These are phyloP conservation scores for Aradophagus sp. DNA, from an alignment of 1,140 invertebrate genomes.

Conservation along the genomic window DNA sequence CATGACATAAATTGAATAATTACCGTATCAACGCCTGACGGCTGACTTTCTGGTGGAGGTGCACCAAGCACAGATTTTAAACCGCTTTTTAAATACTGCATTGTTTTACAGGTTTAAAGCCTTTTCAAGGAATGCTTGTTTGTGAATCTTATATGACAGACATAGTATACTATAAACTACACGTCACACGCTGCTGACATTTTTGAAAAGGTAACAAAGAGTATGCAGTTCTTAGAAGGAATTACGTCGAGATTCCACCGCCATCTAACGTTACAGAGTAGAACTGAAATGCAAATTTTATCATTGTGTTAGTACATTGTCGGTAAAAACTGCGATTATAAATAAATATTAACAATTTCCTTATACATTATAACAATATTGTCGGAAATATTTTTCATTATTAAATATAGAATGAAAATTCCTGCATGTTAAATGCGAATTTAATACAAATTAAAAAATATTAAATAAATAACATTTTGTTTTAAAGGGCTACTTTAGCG, in stretches of 20 bases:
- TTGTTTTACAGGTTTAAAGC: conserved; percentile 63
- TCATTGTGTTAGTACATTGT: no score
- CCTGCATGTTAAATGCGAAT: no score
- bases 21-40: conserved; percentile 90
- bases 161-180: conserved; percentile 51
- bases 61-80: conserved; percentile 92
- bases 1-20: conserved; percentile 44
- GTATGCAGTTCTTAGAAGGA: not conserved
- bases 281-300: no score
- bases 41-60: conserved; percentile 82
- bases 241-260: no score
- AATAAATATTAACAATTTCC: no score
- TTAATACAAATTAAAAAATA: no score
- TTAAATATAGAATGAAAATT: no score
- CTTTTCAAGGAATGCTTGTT: conserved; percentile 9
- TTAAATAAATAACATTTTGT: no score
- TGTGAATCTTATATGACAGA: conserved; percentile 6
- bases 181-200: conserved; percentile 67
- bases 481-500: no score
- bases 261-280: not conserved
- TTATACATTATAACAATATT: no score
- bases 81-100: conserved; percentile 92
- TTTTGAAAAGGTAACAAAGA: conserved; percentile 39
- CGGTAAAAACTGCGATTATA: no score
- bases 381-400: no score